A percentile compares a stretch with the other conserved stretches of the same genome.
Conservation (phyloP, 2,113 vertebrate genomes). For the Clarias magur region DNA sequence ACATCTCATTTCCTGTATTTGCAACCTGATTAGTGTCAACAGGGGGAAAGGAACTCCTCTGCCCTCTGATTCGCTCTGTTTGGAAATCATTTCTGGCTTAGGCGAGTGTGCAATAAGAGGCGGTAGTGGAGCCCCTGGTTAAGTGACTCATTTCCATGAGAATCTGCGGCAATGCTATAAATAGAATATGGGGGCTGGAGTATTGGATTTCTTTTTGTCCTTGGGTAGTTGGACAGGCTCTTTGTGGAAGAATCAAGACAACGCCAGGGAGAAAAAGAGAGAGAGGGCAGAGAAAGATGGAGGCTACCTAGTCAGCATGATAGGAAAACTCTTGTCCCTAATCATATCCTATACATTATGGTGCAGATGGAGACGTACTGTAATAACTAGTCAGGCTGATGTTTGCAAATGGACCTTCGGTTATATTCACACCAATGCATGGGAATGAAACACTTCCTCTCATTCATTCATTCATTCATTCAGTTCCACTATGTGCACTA, state of each 20-base stretch:
- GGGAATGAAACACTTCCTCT: background rate
- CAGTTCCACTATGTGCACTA: background rate
- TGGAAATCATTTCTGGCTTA: conserved; percentile 47
- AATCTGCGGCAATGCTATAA: conserved; percentile 50
- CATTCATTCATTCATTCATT: background rate
- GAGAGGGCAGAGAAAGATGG: background rate
- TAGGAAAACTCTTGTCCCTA: background rate
- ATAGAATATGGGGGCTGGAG: conserved; percentile 48
- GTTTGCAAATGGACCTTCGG: background rate
- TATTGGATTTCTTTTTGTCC: conserved; percentile 49
- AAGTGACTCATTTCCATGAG: conserved; percentile 51
- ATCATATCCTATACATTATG: conserved; percentile 3
- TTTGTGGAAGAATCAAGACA: conserved; percentile 44
- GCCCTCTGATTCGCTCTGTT: conserved; percentile 49
- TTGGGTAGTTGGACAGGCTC: conserved; percentile 34
- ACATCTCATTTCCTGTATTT: conserved; percentile 59
- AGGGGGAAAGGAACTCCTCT: conserved; percentile 41
- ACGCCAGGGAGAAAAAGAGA: conserved; percentile 21
- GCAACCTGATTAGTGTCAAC: conserved; percentile 58
- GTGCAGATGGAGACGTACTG: background rate
- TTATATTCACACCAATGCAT: background rate
- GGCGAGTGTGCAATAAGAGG: conserved; percentile 39
- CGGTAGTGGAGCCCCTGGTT: conserved; percentile 42
- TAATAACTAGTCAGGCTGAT: background rate
- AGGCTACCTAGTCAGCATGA: conserved; percentile 22